phyloP scores from a whole-genome alignment of 2,113 vertebrate species.

The Apaloderma vittatum region DNA sequence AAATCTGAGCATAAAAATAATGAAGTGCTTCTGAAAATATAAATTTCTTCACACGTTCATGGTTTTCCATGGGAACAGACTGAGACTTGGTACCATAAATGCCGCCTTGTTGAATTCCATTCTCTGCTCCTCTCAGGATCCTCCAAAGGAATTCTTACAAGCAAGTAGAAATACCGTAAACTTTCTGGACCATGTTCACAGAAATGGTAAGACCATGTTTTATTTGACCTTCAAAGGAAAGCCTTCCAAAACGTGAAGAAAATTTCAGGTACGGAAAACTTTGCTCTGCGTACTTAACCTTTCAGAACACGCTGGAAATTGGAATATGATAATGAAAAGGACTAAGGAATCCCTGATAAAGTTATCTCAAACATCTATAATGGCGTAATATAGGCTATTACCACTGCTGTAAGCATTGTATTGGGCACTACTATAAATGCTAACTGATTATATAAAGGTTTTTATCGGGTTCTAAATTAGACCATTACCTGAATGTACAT shows the following conservation, averaged over 20 bases:
- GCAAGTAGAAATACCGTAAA: background rate
- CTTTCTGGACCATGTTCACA: background rate
- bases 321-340: background rate
- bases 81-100: background rate
- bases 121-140: background rate
- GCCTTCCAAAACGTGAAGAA: background rate
- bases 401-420: background rate
- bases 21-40: background rate
- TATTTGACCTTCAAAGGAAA: background rate
- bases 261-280: background rate
- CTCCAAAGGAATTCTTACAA: background rate
- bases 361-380: background rate
- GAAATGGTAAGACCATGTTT: background rate
- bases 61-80: background rate
- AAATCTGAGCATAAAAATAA: background rate
- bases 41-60: background rate
- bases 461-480: conserved; percentile 5
- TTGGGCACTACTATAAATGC: background rate
- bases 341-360: background rate
- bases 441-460: background rate
- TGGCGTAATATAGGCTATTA: background rate
- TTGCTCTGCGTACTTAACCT: background rate
- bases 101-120: background rate
- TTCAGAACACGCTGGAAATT: background rate
- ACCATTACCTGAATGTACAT: background rate